phyloP scores from a whole-genome alignment of 1,140 invertebrate genomes.

The Bombus picipes region DNA sequence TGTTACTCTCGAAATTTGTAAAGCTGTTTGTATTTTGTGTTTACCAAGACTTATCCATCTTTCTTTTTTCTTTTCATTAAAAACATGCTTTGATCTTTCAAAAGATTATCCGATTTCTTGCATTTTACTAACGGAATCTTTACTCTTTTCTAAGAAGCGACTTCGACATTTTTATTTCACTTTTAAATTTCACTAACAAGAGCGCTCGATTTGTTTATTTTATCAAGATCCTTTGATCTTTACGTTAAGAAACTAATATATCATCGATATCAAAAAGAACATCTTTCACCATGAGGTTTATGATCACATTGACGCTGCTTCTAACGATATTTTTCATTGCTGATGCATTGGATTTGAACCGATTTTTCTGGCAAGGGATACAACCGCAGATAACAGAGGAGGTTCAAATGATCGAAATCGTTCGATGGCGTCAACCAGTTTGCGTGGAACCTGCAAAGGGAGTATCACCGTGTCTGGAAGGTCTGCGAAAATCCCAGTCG shows the following conservation, averaged over 20 bases:
- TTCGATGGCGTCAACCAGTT: slow-evolving; percentile 65
- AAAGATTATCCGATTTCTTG: too few species aligned
- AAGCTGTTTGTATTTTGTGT: background rate
- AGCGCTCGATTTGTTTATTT: too few species aligned
- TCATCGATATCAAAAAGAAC: too few species aligned
- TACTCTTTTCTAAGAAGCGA: too few species aligned
- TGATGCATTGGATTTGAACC: background rate
- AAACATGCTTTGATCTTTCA: too few species aligned
- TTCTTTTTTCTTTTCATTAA: too few species aligned
- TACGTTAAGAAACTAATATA: too few species aligned
- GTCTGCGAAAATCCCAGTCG: slow-evolving; percentile 16
- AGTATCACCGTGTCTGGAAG: slow-evolving; percentile 2
- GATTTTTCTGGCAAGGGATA: slow-evolving; percentile 7
- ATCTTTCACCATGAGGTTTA: background rate
- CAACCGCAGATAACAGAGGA: background rate
- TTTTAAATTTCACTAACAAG: too few species aligned
- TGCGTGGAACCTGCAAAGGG: slow-evolving; percentile 40
- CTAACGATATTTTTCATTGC: background rate
- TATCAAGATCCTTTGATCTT: background rate
- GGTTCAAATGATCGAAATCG: slow-evolving; percentile 45
- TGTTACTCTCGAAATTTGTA: background rate
- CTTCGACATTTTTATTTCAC: too few species aligned
- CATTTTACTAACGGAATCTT: too few species aligned
- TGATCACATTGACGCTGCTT: background rate
- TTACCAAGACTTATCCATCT: too few species aligned